A percentile compares a stretch with the other conserved stretches of the same genome.
phyloP scores from a whole-genome alignment of 2,888 invertebrate genomes.

The Pomacea canaliculata region DNA sequence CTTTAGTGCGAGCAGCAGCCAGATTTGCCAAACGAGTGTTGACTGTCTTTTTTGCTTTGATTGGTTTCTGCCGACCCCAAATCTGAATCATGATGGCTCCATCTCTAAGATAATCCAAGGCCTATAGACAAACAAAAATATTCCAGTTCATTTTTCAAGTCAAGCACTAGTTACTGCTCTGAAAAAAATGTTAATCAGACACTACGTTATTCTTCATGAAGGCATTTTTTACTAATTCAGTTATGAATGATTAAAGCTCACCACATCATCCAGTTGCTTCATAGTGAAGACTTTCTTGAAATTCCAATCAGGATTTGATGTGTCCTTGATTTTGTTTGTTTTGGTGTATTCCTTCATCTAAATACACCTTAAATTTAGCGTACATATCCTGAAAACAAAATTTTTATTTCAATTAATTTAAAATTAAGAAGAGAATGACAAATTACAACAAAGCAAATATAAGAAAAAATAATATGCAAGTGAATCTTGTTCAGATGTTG shows the following conservation, averaged over 20 bases:
- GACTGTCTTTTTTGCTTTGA: slow-evolving; percentile 50
- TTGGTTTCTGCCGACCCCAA: slow-evolving; percentile 72
- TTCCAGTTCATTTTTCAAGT: neutral
- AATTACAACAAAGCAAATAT: neutral
- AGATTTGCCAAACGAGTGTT: slow-evolving; percentile 52
- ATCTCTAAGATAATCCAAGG: slow-evolving; percentile 71
- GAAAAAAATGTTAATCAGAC: no score
- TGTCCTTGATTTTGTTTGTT: slow-evolving; percentile 54
- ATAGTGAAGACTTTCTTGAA: slow-evolving; percentile 31
- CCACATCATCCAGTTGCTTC: slow-evolving; percentile 27
- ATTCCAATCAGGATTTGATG: slow-evolving; percentile 65
- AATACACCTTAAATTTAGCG: slow-evolving; percentile 55
- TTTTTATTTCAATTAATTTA: neutral
- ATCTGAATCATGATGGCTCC: slow-evolving; percentile 71
- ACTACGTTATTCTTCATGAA: no score
- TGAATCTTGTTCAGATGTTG: neutral
- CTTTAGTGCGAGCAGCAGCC: slow-evolving; percentile 43
- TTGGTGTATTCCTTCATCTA: slow-evolving; percentile 45
- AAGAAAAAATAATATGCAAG: neutral
- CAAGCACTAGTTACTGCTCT: no score
- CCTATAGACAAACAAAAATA: slow-evolving; percentile 53
- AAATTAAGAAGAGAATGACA: neutral
- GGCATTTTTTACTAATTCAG: no score
- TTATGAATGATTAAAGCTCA: slow-evolving; percentile 1
- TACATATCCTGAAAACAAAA: slow-evolving; percentile 51